Percentiles rank a stretch among this genome's conserved stretches.
Evolutionary conservation across 1,140 invertebrate genomes (phyloP).

Genomic region (Xylocopa sonorina): DNA sequence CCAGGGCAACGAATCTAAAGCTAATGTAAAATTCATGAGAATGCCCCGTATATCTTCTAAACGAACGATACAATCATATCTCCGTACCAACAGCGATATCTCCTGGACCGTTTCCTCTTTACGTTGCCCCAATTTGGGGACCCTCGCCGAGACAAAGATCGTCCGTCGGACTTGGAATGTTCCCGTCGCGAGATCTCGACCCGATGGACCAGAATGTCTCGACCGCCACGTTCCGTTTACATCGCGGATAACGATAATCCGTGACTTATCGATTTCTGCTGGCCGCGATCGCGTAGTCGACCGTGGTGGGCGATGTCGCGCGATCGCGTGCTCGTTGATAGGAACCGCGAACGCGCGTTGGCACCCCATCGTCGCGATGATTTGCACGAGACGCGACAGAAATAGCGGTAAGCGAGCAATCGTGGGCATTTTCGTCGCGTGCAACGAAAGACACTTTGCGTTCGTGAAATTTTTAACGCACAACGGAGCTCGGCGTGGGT

Average conservation of each 20-base stretch:
- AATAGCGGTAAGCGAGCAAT: neutral
- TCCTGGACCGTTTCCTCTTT: neutral
- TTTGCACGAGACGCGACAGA: neutral
- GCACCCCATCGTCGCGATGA: neutral
- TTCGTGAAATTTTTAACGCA: conserved; percentile 29
- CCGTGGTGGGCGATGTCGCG: neutral
- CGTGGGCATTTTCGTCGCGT: neutral
- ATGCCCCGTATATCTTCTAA: neutral
- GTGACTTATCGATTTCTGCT: conserved; percentile 16
- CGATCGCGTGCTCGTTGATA: neutral
- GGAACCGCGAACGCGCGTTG: neutral
- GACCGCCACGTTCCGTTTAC: neutral
- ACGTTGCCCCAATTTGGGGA: neutral
- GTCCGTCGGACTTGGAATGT: neutral
- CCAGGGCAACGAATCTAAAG: no score
- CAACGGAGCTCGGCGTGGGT: neutral
- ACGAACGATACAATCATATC: neutral
- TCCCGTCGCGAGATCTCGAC: conserved; percentile 23
- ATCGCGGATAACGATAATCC: neutral
- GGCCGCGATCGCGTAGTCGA: neutral
- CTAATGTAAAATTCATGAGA: neutral
- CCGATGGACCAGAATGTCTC: neutral
- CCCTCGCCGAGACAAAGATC: neutral
- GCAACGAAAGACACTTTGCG: neutral
- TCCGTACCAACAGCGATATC: neutral